Evolutionary conservation across 2,888 invertebrate species (phyloP), one percentile per base, ranked within the genome.

Genomic region (Cheilosia vulpina): DNA sequence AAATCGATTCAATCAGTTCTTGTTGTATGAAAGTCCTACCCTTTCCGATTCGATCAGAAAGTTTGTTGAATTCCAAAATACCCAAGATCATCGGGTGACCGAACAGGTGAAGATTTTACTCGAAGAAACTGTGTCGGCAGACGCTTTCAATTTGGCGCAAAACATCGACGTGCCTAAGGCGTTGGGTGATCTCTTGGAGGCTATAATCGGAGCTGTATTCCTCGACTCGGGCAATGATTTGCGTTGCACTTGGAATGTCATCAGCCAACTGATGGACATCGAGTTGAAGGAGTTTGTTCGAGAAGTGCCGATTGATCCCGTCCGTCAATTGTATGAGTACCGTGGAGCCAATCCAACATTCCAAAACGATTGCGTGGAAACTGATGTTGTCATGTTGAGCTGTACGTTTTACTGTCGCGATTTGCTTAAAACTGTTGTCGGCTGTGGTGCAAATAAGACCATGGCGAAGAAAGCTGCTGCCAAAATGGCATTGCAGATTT

Each of bases 171-270:
- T 98, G 4, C 95, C 96, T 0, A 96, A 97, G 93, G 95, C 96
- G 0, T 93, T 99, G 38, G 98, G 99, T 13, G 99, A 99, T 92
- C 93, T 99, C 47, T 97, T 98, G 91, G 99, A 99, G 92, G 96
- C 99, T 0, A 89, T 98, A 0, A 95, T 96, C 24, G 99, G 98
- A 0, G 99, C 98, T 0, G 94, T 98, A n/a, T 98, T 94, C 92
- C 92, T 99, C 55, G 99, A 99, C 92, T 94, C 94, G 89, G 95
- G 95, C 31, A 96, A 96, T 89, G 93, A 95, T 90, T 90, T 98
- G n/a, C 89, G 93, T 9, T 91, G 90, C 0, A 96, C 96, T n/a
- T 99, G 97, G 98, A 92, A 93, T 38, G 95, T 98, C 0, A 94
- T 97, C 87, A 97, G 97, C 91, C 93, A 94, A 62, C 93, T 99